Evolutionary conservation across 2,797 vertebrate species (phyloP), one percentile per base, ranked within the genome.

Genomic region (Anguilla anguilla): DNA sequence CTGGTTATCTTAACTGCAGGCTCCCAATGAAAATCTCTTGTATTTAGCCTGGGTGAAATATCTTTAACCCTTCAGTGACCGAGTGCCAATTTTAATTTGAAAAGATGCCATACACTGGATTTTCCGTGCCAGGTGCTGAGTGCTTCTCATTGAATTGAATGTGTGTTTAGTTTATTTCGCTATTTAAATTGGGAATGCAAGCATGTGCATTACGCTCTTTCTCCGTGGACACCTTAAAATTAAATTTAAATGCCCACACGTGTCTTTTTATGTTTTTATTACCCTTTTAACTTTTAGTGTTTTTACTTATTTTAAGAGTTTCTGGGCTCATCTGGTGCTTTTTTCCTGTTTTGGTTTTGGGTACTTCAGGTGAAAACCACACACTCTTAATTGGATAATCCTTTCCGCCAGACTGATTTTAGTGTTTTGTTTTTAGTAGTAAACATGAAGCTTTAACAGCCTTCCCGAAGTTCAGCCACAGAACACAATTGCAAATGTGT

Each of bases 71-170:
- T n/a, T 19, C 10, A 22, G 83, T 74, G 49, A 85, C 49, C 51
- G 82, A 55, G 83, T 86, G 79, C 81, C 81, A 89, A 89, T 46
- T 46, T 13, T 87, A 64, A 84, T 89, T 79, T 28, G 84, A 86
- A 84, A 83, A 22, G 81, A 84, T 89, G 88, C 88, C 88, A 89
- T 82, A 86, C 88, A 88, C 88, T 86, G 79, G 85, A 86, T 69
- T 89, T 69, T 89, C 25, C 53, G n/a, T 87, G 86, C 88, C 86
- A 77, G 69, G 59, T 82, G 74, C 19, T 28, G 83, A 77, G n/a
- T 81, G 64, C 17, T 9, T 79, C 51, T 69, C 51, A 77, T 85
- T 59, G 55, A 84, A 43, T 64, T 59, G 84, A 85, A 39, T 55
- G 55, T 85, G 55, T 59, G 59, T 39, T 61, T 22, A 83, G 88